Evolutionary conservation across 37 sponge, comb jelly and placozoan genomes (phyloP), one percentile per base, ranked within the genome.

Genomic region (Mnemiopsis leidyi): DNA sequence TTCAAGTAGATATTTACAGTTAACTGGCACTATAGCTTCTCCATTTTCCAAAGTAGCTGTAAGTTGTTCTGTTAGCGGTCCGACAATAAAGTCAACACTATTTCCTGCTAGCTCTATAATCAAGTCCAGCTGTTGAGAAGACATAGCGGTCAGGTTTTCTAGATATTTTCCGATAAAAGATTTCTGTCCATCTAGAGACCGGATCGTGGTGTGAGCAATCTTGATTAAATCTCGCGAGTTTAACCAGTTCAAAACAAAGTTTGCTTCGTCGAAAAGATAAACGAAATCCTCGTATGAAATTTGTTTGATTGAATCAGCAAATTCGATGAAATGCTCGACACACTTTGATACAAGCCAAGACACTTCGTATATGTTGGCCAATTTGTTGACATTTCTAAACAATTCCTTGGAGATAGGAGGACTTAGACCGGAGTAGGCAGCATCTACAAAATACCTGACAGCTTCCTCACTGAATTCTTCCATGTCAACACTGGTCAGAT

Each of bases 351-450:
- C 75, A 5, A 71, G 25, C 75, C 75, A 71, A 23, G 25, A n/a
- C 75, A 71, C n/a, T 71, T 71, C 30, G 20, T 23, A 71, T 18
- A 28, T 25, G 30, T 29, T 71, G n/a, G 30, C 30, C 3, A 71
- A 29, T 71, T 71, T 71, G 75, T 71, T 71, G 75, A 71, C 3
- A 71, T 71, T 25, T 29, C 75, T n/a, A 71, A 71, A 71, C 3
- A 28, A 5, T 23, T 23, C 75, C n/a, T 25, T 71, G n/a, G 30
- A 29, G 5, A 71, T n/a, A 7, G 25, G 75, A 7, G 25, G 30
- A 71, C 30, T 28, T 5, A 5, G 3, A 23, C 75, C 75, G 20
- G 75, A 71, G 75, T 71, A 71, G 75, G 30, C 25, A 71, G 30
- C 25, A 29, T 71, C 75, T 29, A 71, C 20, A 71, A 71, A 71